These are phyloP conservation scores for Timema podura DNA, from an alignment of 2,888 invertebrate genomes.

Conservation along the genomic window DNA sequence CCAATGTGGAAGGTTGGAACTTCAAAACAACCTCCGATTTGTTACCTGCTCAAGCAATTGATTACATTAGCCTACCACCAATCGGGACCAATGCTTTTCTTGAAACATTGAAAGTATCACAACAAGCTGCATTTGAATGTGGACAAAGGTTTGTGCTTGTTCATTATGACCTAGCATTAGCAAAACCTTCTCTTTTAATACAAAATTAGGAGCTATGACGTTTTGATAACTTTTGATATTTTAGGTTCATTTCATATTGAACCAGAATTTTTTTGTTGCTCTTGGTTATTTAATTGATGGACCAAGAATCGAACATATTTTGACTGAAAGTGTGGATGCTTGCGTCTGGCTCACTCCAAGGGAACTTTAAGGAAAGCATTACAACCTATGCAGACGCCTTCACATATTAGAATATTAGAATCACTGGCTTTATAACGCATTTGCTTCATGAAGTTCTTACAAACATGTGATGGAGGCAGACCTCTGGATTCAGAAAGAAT, in stretches of 20 bases:
- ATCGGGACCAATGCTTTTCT: conserved; percentile 7
- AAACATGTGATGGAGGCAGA: neutral
- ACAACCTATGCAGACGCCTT: neutral
- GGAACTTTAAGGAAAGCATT: conserved; percentile 2
- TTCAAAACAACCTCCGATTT: neutral
- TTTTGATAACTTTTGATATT: conserved; percentile 3
- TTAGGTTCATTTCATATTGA: conserved; percentile 11
- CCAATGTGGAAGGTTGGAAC: conserved; percentile 7
- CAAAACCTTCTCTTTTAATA: neutral
- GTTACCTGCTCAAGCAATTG: conserved; percentile 4
- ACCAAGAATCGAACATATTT: conserved; percentile 6
- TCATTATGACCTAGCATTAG: conserved; percentile 10
- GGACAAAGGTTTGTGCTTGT: neutral
- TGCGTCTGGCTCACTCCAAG: conserved; percentile 8
- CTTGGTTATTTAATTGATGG: conserved; percentile 2
- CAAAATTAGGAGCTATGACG: neutral
- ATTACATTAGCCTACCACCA: conserved; percentile 11
- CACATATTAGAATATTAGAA: neutral
- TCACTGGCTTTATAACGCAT: neutral
- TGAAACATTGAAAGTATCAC: conserved; percentile 5
- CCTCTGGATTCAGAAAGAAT: neutral
- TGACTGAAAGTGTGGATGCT: conserved; percentile 9
- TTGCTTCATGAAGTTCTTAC: conserved; percentile 6
- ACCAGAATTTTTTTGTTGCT: neutral
- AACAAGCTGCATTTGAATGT: conserved; percentile 8